Evolutionary conservation across 2,113 vertebrate species (phyloP).

Genomic region (Gadus macrocephalus): DNA sequence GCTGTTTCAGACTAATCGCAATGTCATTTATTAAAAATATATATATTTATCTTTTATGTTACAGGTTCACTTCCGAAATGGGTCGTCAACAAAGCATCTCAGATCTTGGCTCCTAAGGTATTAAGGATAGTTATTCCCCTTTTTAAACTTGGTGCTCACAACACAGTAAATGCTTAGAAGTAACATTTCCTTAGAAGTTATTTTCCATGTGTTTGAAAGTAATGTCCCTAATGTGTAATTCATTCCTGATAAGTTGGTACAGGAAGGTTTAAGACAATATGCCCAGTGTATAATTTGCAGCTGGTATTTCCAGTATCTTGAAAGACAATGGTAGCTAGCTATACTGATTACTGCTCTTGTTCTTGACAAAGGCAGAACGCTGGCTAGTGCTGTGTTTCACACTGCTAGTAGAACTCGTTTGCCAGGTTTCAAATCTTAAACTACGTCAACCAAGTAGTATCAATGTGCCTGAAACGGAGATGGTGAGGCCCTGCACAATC

Average conservation of each 20-base stretch:
- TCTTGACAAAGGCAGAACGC: conserved; percentile 50
- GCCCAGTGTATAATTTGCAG: conserved; percentile 7
- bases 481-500: conserved; percentile 1
- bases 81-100: conserved; percentile 76
- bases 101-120: conserved; percentile 74
- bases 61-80: conserved; percentile 78
- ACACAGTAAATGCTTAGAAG: neutral
- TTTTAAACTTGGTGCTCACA: neutral
- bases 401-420: conserved; percentile 56
- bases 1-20: neutral
- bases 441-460: conserved; percentile 27
- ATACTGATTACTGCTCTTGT: conserved; percentile 33
- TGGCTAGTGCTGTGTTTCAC: conserved; percentile 5
- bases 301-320: conserved; percentile 42
- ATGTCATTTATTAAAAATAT: neutral
- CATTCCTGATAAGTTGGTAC: conserved; percentile 7
- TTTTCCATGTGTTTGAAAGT: too few relatives aligned
- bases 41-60: neutral
- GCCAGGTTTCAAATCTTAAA: conserved; percentile 54
- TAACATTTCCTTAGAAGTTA: too few relatives aligned
- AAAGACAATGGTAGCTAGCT: conserved; percentile 61
- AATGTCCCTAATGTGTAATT: neutral
- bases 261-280: conserved; percentile 8
- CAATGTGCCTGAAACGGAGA: conserved; percentile 21
- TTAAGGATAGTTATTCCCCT: conserved; percentile 1